Percentiles rank a stretch among this genome's conserved stretches.
These are phyloP conservation scores for Mellivora capensis DNA, from an alignment of 2,113 vertebrate species.

Conservation along the genomic window DNA sequence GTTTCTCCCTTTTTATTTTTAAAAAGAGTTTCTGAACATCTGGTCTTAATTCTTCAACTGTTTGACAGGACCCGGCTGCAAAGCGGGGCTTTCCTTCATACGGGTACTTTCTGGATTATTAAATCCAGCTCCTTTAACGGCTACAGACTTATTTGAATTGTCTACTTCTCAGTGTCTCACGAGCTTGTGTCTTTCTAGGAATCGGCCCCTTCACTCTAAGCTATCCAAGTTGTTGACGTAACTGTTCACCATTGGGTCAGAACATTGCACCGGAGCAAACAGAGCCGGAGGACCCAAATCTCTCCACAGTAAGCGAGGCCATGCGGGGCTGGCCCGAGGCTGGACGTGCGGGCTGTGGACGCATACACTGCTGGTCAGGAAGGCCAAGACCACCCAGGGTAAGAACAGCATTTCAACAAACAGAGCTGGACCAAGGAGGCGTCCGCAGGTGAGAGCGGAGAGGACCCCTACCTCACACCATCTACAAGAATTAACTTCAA, in stretches of 20 bases:
- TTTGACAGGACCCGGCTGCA: neutral
- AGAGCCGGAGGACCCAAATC: neutral
- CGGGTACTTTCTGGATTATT: neutral
- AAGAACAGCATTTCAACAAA: neutral
- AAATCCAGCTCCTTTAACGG: neutral
- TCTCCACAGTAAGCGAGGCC: neutral
- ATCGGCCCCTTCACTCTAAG: neutral
- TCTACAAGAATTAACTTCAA: neutral
- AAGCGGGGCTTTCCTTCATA: neutral
- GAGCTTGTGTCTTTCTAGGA: neutral
- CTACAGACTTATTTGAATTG: neutral
- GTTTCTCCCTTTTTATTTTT: neutral
- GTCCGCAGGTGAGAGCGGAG: neutral
- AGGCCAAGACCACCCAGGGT: too few relatives aligned
- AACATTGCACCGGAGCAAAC: neutral
- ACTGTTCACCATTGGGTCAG: neutral
- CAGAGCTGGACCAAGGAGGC: accelerated
- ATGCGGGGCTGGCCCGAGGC: accelerated
- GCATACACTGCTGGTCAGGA: neutral
- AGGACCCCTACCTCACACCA: neutral
- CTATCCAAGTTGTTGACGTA: too few relatives aligned
- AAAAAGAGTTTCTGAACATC: neutral
- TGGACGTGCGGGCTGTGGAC: neutral
- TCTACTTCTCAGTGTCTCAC: neutral
- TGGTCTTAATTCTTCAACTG: neutral